These are phyloP conservation scores for Abscondita cerata DNA, from an alignment of 2,888 invertebrate genomes.

Conservation along the genomic window DNA sequence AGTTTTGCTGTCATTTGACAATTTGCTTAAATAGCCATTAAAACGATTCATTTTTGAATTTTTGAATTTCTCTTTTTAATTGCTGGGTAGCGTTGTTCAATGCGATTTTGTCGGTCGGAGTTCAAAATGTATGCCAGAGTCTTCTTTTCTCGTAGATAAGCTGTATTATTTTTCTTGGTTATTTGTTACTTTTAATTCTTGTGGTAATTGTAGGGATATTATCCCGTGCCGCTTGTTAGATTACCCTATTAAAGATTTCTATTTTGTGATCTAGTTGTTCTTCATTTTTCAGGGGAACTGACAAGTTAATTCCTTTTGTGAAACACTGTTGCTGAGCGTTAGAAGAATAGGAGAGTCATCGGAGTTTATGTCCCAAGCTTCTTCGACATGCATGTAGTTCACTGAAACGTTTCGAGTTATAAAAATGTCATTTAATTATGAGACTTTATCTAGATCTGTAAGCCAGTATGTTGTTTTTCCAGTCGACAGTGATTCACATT, in stretches of 20 bases:
- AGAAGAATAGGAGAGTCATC: neutral
- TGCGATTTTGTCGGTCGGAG: neutral
- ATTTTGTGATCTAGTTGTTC: too few relatives aligned
- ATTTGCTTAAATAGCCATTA: neutral
- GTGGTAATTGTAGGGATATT: neutral
- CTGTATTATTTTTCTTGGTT: neutral
- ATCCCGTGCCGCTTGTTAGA: neutral
- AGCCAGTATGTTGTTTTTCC: neutral
- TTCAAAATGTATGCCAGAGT: neutral
- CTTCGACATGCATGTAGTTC: neutral
- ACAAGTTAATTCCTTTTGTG: too few relatives aligned
- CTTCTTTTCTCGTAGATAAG: neutral
- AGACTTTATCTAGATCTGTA: neutral
- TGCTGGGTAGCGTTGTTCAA: too few relatives aligned
- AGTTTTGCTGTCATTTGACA: neutral
- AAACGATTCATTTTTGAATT: neutral
- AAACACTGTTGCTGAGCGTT: neutral
- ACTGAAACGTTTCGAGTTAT: too few relatives aligned
- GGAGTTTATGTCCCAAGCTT: neutral
- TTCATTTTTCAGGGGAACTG: too few relatives aligned
- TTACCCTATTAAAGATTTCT: too few relatives aligned
- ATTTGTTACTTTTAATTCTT: neutral
- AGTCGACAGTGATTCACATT: slow-evolving; percentile 1
- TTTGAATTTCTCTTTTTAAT: too few relatives aligned
- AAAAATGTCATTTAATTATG: too few relatives aligned